Percentiles rank a stretch among this genome's conserved stretches.
phyloP scores from a whole-genome alignment of 2,888 invertebrate genomes.

The Neuroscelio doddi region DNA sequence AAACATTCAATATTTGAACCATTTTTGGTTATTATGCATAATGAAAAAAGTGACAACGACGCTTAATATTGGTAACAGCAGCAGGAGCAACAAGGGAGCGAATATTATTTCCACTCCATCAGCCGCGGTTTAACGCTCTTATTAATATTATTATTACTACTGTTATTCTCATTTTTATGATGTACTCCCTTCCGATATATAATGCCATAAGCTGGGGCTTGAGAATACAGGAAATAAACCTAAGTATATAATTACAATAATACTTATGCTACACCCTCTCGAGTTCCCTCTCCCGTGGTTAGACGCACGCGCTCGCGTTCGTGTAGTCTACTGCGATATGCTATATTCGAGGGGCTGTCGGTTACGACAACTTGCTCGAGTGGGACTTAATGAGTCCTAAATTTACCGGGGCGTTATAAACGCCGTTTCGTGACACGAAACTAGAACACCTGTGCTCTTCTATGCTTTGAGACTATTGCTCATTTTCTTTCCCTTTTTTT shows the following conservation, averaged over 20 bases:
- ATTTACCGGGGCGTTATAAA: conserved; percentile 51
- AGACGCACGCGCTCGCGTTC: conserved; percentile 39
- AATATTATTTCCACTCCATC: conserved; percentile 61
- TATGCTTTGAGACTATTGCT: conserved; percentile 15
- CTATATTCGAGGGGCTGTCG: conserved; percentile 31
- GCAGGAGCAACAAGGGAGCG: conserved; percentile 40
- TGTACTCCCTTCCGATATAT: conserved; percentile 56
- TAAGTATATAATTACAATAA: conserved; percentile 72
- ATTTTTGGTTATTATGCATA: not conserved
- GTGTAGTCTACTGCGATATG: conserved; percentile 31
- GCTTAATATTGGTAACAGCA: too few relatives aligned
- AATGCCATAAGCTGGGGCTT: conserved; percentile 58
- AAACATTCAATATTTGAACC: too few relatives aligned
- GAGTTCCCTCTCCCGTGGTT: conserved; percentile 52
- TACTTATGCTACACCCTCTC: conserved; percentile 64
- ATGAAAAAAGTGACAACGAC: too few relatives aligned
- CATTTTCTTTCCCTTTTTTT: conserved; percentile 20
- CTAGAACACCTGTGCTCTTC: conserved; percentile 42
- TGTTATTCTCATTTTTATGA: conserved; percentile 68
- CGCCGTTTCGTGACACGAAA: conserved; percentile 38
- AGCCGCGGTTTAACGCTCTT: conserved; percentile 68
- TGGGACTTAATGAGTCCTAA: conserved; percentile 64
- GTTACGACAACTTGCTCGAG: conserved; percentile 46
- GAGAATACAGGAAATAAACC: conserved; percentile 70
- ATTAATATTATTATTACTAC: conserved; percentile 66